These are phyloP conservation scores for Spodoptera frugiperda DNA, from an alignment of 1,140 invertebrate genomes.

Conservation along the genomic window DNA sequence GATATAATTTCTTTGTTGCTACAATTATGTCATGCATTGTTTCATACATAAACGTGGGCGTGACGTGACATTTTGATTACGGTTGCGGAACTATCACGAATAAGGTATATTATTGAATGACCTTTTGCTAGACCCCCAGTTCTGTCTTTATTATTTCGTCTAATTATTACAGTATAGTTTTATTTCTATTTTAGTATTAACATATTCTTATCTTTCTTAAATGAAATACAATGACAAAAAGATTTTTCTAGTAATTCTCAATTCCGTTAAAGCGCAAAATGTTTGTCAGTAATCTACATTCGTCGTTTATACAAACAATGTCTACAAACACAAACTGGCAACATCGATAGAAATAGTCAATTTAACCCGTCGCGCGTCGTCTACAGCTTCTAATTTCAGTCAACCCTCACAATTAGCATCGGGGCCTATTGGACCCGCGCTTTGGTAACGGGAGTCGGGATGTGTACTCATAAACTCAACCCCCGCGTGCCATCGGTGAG, in stretches of 20 bases:
- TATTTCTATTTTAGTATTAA: no score
- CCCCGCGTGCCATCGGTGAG: conserved; percentile 10
- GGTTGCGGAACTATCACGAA: no score
- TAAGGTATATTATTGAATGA: no score
- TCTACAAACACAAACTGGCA: not conserved
- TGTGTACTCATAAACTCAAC: conserved; percentile 40
- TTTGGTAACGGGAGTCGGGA: conserved; percentile 30
- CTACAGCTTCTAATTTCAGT: conserved; percentile 37
- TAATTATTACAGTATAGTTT: no score
- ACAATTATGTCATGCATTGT: no score
- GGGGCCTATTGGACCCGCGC: conserved; percentile 24
- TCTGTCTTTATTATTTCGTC: no score
- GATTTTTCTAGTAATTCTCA: not conserved
- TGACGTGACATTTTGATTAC: no score
- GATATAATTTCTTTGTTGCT: no score
- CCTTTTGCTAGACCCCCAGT: no score
- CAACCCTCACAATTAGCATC: conserved; percentile 45
- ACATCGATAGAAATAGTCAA: conserved; percentile 38
- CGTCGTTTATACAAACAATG: not conserved
- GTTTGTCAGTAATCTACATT: not conserved
- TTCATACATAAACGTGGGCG: no score
- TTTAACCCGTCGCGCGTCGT: conserved; percentile 26
- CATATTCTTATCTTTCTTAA: no score
- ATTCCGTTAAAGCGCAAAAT: not conserved
- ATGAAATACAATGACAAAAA: no score